Conservation (phyloP, 2,113 vertebrate species). For the Prochilodus magdalenae region DNA sequence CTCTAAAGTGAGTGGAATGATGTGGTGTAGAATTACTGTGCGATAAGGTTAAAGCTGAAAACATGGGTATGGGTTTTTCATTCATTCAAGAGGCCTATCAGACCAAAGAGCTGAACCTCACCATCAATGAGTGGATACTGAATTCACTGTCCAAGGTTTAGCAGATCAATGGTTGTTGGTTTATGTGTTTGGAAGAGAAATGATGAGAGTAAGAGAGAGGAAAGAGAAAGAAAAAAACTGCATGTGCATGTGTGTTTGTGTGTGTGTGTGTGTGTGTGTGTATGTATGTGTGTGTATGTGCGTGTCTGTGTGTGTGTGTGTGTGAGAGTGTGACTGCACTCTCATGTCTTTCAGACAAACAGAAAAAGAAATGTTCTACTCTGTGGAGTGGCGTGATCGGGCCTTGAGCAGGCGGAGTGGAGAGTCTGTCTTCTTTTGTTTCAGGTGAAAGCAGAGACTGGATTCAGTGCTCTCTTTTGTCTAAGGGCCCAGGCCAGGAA, state of each 20-base stretch:
- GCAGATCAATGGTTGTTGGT: constrained; percentile 30
- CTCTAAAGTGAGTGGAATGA: constrained; percentile 26
- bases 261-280: background rate
- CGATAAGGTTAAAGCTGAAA: constrained; percentile 38
- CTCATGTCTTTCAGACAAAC: constrained; percentile 44
- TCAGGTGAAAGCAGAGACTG: constrained; percentile 27
- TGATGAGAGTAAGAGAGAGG: constrained; percentile 4
- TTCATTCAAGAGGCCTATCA: constrained; percentile 46
- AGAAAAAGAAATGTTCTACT: constrained; percentile 39
- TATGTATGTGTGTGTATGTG: no score
- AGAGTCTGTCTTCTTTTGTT: constrained; percentile 49
- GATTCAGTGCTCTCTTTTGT: constrained; percentile 40
- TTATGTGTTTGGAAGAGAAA: constrained; percentile 23
- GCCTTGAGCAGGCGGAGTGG: constrained; percentile 23
- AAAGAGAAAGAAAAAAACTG: constrained; percentile 25
- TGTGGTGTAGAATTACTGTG: constrained; percentile 22
- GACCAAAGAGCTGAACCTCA: constrained; percentile 34
- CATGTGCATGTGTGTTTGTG: no score
- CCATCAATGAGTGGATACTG: constrained; percentile 43
- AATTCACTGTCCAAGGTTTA: constrained; percentile 44
- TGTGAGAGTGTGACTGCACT: background rate
- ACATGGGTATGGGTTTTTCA: constrained; percentile 29
- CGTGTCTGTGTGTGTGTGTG: background rate
- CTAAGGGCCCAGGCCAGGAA: constrained; percentile 20
- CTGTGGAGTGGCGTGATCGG: constrained; percentile 38